Base-by-base conservation (phyloP, 1,140 invertebrate genomes). In the Bombus impatiens region DNA sequence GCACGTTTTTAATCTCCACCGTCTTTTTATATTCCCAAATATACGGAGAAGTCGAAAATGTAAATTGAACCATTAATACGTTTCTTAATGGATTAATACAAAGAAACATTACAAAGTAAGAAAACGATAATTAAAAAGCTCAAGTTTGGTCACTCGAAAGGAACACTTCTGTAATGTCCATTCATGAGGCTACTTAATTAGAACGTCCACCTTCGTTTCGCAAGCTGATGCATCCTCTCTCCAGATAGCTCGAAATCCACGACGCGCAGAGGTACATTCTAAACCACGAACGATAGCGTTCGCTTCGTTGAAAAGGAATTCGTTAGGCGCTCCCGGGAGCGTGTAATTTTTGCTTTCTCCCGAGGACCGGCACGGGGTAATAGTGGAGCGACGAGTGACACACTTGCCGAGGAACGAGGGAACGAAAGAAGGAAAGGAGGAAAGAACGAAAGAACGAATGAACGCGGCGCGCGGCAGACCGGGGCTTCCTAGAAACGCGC, bases 341-440 rank as follows among this genome's bases (percentile, higher is more conserved):
- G n/a, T 47, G 68, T 86, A 86, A 89, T 86, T 89, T 74, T 77
- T 85, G 75, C 89, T 90, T 89, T 90, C 88, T 78, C 68, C 65
- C 70, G 57, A 81, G 32, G 71, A 72, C 44, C 22, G 76, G n/a
- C 82, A 77, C 37, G 32, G 57, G 57, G 42, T 72, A 87, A 89
- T 77, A 80, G 79, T 65, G 83, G 67, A 88, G 75, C 78, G 67
- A 71, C 70, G 76, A 72, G 40, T 87, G 89, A 90, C 87, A 91
- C 67, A 90, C 82, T 88, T 91, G 70, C 74, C 70, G 42, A 57
- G 13, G 53, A 78, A 57, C 80, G 47, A 42, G 42, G 13, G 35
- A 77, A 32, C 40, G 47, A 18, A 47, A 47, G 44, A 47, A 18
- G 4, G 44, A 18, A 47, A 47, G 44, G 18, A 18, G 0, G 44